Conservation (phyloP, 92 coral and sea anemone species). For the Galaxea fascicularis region DNA sequence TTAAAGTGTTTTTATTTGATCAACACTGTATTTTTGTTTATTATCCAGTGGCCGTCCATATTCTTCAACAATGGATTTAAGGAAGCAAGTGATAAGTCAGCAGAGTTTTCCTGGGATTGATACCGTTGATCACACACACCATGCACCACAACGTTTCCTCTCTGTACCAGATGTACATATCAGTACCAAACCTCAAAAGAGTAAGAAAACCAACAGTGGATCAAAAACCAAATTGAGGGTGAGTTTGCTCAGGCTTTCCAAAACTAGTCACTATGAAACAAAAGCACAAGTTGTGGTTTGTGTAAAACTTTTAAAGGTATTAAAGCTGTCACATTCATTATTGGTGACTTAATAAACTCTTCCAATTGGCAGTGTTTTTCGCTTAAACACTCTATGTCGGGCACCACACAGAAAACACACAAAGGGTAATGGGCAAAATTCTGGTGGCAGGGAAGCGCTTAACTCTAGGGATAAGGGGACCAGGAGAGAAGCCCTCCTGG, state of each 20-base stretch:
- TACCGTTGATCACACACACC: constrained; percentile 35
- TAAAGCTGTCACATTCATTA: no score
- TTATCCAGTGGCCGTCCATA: constrained; percentile 45
- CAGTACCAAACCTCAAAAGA: constrained; percentile 20
- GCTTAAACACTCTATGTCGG: no score
- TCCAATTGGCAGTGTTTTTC: no score
- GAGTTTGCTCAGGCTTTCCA: background rate
- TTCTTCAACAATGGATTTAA: constrained; percentile 58
- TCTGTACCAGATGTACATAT: constrained; percentile 67
- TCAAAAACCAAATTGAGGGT: constrained; percentile 69
- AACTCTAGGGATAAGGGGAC: no score
- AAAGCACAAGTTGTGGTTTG: no score
- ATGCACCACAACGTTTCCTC: constrained; percentile 44
- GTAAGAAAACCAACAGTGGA: constrained; percentile 20
- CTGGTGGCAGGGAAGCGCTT: no score
- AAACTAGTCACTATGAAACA: background rate
- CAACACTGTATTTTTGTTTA: background rate
- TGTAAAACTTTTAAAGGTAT: no score
- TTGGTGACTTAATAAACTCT: no score
- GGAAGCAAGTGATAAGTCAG: constrained; percentile 22
- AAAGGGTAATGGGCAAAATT: no score
- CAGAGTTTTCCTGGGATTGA: constrained; percentile 59
- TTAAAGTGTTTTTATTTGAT: background rate
- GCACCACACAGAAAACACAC: no score
- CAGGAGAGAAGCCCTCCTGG: no score